Evolutionary conservation across 2,888 invertebrate genomes (phyloP), one percentile per base, ranked within the genome.

Genomic region (Trypoxylon attenuatum): DNA sequence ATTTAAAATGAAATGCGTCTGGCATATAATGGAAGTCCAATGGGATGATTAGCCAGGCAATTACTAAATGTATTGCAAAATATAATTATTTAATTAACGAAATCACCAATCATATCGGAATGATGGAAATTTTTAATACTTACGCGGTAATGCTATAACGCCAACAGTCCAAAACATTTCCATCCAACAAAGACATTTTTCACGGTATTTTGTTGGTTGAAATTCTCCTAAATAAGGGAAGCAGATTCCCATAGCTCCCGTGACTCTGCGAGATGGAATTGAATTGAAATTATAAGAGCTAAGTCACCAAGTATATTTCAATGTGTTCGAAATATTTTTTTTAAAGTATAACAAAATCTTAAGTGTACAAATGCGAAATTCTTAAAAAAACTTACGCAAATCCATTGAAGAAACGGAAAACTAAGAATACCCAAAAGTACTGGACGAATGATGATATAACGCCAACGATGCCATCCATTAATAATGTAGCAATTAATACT

Each of bases 91-190:
- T n/a, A n/a, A n/a, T n/a, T n/a, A 33, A 33, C 3, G 4, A 33
- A 33, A 33, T 10, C 2, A 33, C 33, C 33, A 33, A 10, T 33
- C 13, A 13, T 33, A 33, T 33, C 3, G 33, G 5, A 33, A 6
- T 33, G 5, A 1, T 10, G 25, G 19, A 29, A 4, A 10, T 23
- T 2, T 33, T 13, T n/a, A 2, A 15, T 56, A 80, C 89, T 89
- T 88, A 94, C 94, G 88, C 81, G 94, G 94, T 56, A 94, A 87
- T 69, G 91, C 84, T 77, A 94, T 93, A 53, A 94, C 93, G 66
- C 94, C 94, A 45, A 93, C 87, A 27, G 94, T 94, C 94, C 94
- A 94, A 88, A 94, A 94, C 88, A 94, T 89, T 89, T 94, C 94
- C 93, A 94, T 93, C 93, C 94, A 94, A 87, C 94, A 94, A 62